Evolutionary conservation across 2,113 vertebrate genomes (phyloP).

Genomic region (Spea multiplicata): DNA sequence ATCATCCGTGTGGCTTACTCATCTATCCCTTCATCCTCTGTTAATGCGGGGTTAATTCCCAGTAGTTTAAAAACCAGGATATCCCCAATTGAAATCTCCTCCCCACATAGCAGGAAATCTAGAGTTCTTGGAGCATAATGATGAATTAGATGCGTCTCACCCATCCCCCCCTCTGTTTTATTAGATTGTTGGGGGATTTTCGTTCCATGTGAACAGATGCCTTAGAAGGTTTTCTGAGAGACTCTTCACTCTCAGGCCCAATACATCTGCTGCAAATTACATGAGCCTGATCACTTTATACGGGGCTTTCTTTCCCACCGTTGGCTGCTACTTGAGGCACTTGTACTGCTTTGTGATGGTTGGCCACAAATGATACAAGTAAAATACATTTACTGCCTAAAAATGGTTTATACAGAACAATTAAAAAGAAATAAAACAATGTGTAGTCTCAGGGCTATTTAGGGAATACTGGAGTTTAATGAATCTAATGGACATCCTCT

Average conservation of each 20-base stretch:
- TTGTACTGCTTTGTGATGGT: neutral
- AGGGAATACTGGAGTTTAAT: too few species aligned
- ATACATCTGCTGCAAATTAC: slow-evolving; percentile 66
- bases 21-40: neutral
- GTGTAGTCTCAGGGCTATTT: too few species aligned
- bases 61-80: neutral
- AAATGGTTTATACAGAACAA: too few species aligned
- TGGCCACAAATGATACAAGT: too few species aligned
- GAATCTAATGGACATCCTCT: too few species aligned
- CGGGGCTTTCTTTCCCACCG: neutral
- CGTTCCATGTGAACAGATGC: slow-evolving; percentile 57
- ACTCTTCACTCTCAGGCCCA: slow-evolving; percentile 5
- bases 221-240: slow-evolving; percentile 1
- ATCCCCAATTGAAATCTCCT: slow-evolving; percentile 12
- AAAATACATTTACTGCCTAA: too few species aligned
- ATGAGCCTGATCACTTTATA: slow-evolving; percentile 7
- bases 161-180: slow-evolving; percentile 26
- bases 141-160: slow-evolving; percentile 32
- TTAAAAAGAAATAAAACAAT: too few species aligned
- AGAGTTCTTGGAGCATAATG: slow-evolving; percentile 12
- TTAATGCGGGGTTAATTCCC: neutral
- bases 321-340: slow-evolving; percentile 19
- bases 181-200: slow-evolving; percentile 2
- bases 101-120: slow-evolving; percentile 23
- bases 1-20: too few species aligned